phyloP scores from a whole-genome alignment of 2,888 invertebrate genomes.

The Mermis nigrescens region DNA sequence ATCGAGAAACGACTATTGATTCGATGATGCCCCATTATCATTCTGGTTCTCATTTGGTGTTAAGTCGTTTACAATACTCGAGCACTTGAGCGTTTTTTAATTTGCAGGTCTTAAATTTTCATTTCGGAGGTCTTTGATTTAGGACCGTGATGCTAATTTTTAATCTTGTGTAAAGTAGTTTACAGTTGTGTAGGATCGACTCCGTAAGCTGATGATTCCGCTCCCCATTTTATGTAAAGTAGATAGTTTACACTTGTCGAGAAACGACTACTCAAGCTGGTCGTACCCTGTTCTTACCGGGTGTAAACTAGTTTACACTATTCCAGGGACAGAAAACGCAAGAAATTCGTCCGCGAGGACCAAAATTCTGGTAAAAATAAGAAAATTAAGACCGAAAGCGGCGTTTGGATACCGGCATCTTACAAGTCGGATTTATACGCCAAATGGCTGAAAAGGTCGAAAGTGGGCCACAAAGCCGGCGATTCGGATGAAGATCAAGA shows the following conservation, averaged over 20 bases:
- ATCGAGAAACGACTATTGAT: too few species aligned
- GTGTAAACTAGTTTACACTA: background rate
- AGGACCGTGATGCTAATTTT: too few species aligned
- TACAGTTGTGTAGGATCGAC: too few species aligned
- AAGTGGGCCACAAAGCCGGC: slow-evolving; percentile 7
- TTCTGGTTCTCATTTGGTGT: too few species aligned
- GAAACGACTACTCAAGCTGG: slow-evolving; percentile 22
- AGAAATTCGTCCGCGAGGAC: slow-evolving; percentile 56
- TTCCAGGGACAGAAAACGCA: slow-evolving; percentile 72
- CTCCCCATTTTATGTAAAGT: background rate
- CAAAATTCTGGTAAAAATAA: slow-evolving; percentile 34
- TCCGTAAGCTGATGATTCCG: too few species aligned
- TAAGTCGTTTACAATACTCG: too few species aligned
- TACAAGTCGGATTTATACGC: slow-evolving; percentile 62
- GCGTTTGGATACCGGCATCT: slow-evolving; percentile 66
- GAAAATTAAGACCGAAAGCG: slow-evolving; percentile 84
- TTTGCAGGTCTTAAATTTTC: too few species aligned
- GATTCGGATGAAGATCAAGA: slow-evolving; percentile 4
- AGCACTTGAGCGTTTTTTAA: too few species aligned
- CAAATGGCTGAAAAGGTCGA: slow-evolving; percentile 24
- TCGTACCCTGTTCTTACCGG: too few species aligned
- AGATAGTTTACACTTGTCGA: background rate
- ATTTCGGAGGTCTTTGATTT: too few species aligned
- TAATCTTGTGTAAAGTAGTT: too few species aligned
- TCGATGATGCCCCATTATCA: too few species aligned